phyloP scores from a whole-genome alignment of 1,140 invertebrate genomes.

The Radopholus similis region DNA sequence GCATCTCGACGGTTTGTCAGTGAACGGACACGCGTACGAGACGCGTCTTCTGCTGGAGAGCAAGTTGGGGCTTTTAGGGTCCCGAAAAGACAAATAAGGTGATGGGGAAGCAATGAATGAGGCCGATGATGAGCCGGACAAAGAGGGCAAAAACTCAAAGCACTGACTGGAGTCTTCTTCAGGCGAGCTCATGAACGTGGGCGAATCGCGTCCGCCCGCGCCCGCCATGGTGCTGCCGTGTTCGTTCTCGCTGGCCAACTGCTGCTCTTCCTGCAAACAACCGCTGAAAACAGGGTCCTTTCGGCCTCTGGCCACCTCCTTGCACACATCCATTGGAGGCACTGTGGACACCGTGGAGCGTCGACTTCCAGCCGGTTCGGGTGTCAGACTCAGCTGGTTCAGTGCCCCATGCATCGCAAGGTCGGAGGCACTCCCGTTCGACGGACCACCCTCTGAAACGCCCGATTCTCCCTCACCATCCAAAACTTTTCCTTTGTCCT shows the following conservation, averaged over 20 bases:
- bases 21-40: not conserved
- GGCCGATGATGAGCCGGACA: not conserved
- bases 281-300: not conserved
- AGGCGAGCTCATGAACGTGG: constrained; percentile 55
- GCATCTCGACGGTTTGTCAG: not conserved
- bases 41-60: not conserved
- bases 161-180: constrained; percentile 56
- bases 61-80: not conserved
- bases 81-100: not conserved
- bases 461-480: not conserved
- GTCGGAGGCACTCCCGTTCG: not conserved
- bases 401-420: not conserved
- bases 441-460: no score
- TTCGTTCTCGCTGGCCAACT: not conserved
- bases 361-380: constrained; percentile 3
- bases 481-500: not conserved
- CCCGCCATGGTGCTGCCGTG: not conserved
- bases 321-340: not conserved
- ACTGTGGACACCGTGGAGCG: constrained; percentile 13
- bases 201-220: constrained; percentile 12
- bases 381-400: constrained; percentile 3
- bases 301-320: not conserved
- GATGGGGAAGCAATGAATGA: not conserved
- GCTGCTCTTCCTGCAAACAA: not conserved
- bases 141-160: not conserved